These are phyloP conservation scores for Drosophila burlai DNA, from an alignment of 1,140 invertebrate species.

Conservation along the genomic window DNA sequence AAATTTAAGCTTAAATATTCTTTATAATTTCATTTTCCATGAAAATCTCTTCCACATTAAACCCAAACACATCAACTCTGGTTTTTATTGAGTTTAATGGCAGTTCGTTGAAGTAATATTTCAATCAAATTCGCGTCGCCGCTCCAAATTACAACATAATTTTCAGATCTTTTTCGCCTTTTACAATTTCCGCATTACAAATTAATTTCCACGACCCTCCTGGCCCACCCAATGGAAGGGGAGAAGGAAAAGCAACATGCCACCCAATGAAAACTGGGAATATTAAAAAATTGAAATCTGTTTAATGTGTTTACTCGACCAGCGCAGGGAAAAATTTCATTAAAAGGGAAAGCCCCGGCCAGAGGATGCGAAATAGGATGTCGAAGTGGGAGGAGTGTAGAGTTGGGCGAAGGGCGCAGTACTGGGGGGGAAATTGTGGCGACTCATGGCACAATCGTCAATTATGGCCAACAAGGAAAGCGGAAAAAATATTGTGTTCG, in stretches of 20 bases:
- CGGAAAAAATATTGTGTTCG: constrained; percentile 83
- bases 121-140: constrained; percentile 63
- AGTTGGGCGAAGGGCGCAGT: too few species aligned
- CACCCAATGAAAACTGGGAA: constrained; percentile 29
- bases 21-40: neutral
- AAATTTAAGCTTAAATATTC: too few species aligned
- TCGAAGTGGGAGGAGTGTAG: neutral
- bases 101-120: constrained; percentile 44
- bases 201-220: constrained; percentile 60
- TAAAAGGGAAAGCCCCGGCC: constrained; percentile 49
- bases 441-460: constrained; percentile 81
- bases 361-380: constrained; percentile 37
- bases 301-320: constrained; percentile 68
- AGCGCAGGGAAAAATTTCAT: constrained; percentile 61
- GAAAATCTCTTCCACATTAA: constrained; percentile 2
- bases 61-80: neutral
- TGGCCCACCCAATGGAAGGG: neutral
- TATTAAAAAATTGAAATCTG: constrained; percentile 71
- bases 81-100: constrained; percentile 15
- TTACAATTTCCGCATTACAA: constrained; percentile 71
- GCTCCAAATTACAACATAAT: constrained; percentile 61
- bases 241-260: constrained; percentile 1
- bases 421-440: constrained; percentile 60
- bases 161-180: constrained; percentile 51
- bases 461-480: constrained; percentile 79